Conservation (phyloP, 1,140 invertebrate species). For the Drosophila santomea region DNA sequence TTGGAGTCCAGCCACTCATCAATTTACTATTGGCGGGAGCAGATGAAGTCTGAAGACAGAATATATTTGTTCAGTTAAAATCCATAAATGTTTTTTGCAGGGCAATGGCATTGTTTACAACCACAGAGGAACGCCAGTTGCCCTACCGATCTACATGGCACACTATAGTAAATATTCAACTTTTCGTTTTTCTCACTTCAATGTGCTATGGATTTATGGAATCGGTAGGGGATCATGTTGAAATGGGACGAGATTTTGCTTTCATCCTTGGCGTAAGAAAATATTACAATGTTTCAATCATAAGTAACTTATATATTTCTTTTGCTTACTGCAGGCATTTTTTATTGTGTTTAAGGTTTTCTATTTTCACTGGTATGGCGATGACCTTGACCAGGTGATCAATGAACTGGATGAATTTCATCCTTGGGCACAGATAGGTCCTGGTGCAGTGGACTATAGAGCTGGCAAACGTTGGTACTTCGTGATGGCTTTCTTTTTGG, state of each 20-base stretch:
- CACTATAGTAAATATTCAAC: not conserved
- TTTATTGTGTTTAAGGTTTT: not conserved
- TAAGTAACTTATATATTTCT: too few species aligned
- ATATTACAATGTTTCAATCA: fast-evolving
- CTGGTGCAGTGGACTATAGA: not conserved
- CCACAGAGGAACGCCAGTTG: conserved; percentile 5
- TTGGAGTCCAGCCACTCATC: not conserved
- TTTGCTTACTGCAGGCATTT: not conserved
- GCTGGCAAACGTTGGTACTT: conserved; percentile 15
- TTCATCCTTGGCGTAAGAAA: conserved; percentile 20
- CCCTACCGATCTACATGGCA: conserved; percentile 28
- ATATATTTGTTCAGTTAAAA: too few species aligned
- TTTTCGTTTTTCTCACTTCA: not conserved
- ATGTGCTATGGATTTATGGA: conserved; percentile 12
- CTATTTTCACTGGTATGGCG: conserved; percentile 25
- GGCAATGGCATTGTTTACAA: conserved; percentile 26
- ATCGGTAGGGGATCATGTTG: conserved; percentile 19
- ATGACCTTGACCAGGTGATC: conserved; percentile 33
- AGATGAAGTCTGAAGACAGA: conserved; percentile 5
- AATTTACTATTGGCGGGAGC: not conserved
- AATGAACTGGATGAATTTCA: conserved; percentile 23
- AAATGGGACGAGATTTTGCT: conserved; percentile 41
- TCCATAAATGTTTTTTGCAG: conserved; percentile 1
- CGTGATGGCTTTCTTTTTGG: not conserved
- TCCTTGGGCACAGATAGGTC: not conserved